phyloP scores from a whole-genome alignment of 2,797 vertebrate genomes.

The Lates japonicus region DNA sequence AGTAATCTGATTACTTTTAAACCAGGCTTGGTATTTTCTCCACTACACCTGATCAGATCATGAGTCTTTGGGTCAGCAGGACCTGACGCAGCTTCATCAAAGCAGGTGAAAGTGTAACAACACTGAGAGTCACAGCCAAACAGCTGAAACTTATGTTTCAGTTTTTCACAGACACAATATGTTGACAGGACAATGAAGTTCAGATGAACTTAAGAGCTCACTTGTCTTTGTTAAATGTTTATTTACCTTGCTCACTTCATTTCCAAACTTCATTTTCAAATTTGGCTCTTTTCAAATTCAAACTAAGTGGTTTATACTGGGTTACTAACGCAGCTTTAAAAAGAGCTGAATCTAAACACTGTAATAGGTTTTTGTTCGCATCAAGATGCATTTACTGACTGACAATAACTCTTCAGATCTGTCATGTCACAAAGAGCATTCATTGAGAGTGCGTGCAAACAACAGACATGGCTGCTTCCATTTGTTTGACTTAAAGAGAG shows the following conservation, averaged over 20 bases:
- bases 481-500: conserved; percentile 70
- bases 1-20: conserved; percentile 35
- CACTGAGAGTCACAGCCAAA: conserved; percentile 55
- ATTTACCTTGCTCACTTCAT: conserved; percentile 42
- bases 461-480: conserved; percentile 60
- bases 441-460: conserved; percentile 65
- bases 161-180: conserved; percentile 50
- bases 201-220: conserved; percentile 45
- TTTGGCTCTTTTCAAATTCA: conserved; percentile 30
- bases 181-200: conserved; percentile 33
- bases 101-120: conserved; percentile 59
- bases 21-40: conserved; percentile 11
- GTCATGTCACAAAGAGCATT: conserved; percentile 40
- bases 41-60: not conserved
- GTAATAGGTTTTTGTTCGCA: conserved; percentile 16
- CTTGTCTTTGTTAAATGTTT: conserved; percentile 52
- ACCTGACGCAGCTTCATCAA: conserved; percentile 3
- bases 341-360: conserved; percentile 41
- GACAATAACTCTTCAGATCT: conserved; percentile 36
- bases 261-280: conserved; percentile 46
- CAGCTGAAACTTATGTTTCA: conserved; percentile 67
- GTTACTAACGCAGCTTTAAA: conserved; percentile 36
- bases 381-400: conserved; percentile 26
- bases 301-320: conserved; percentile 38
- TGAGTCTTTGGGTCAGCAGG: not conserved